Percentiles rank a stretch among this genome's conserved stretches.
Evolutionary conservation across 2,888 invertebrate genomes (phyloP).

Genomic region (Lagria hirta): DNA sequence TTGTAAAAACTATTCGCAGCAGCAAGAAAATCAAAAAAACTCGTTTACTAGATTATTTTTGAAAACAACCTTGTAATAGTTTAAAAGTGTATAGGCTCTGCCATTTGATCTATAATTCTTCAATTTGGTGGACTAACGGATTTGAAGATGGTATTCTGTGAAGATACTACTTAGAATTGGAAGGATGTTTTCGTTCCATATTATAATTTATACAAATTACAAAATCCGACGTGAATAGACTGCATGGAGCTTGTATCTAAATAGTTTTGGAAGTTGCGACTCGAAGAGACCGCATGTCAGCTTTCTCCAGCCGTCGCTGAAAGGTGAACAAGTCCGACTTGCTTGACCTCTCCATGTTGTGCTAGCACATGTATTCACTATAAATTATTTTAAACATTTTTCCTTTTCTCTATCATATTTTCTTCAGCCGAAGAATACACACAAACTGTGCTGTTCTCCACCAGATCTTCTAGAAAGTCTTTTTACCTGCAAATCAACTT

Average conservation of each 20-base stretch:
- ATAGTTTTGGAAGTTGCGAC: constrained; percentile 37
- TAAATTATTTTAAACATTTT: constrained; percentile 34
- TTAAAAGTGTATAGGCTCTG: constrained; percentile 12
- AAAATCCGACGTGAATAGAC: constrained; percentile 15
- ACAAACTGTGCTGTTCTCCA: too few species aligned
- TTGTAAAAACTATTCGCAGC: too few species aligned
- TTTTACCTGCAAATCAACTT: too few species aligned
- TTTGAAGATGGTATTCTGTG: too few species aligned
- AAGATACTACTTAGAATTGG: too few species aligned
- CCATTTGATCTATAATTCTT: too few species aligned
- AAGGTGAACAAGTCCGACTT: constrained; percentile 46
- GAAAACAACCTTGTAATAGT: constrained; percentile 27
- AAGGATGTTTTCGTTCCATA: too few species aligned
- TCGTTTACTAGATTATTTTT: too few species aligned
- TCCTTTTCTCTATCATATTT: constrained; percentile 12
- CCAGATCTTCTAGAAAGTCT: too few species aligned
- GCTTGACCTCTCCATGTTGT: constrained; percentile 45
- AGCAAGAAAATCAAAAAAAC: too few species aligned
- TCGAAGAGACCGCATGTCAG: constrained; percentile 40
- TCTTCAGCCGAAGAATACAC: constrained; percentile 4
- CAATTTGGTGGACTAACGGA: too few species aligned
- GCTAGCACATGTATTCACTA: constrained; percentile 36
- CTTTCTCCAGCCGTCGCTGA: constrained; percentile 46
- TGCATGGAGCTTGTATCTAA: constrained; percentile 25
- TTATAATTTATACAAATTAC: too few species aligned